Evolutionary conservation across 2,888 invertebrate genomes (phyloP), one percentile per base, ranked within the genome.

Genomic region (Aleiodes leptofemur): DNA sequence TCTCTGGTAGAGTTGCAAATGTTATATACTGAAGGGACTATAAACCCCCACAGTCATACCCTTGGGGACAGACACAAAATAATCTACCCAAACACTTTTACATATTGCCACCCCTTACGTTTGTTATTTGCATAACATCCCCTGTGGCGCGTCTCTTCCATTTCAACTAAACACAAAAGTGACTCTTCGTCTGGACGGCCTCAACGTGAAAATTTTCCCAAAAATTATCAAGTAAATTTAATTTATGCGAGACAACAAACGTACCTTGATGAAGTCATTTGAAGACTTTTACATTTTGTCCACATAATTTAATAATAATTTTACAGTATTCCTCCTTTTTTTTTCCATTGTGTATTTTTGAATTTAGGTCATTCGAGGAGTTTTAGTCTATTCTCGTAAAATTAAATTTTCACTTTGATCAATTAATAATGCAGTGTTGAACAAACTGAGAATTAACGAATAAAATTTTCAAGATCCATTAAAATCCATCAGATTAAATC

Each of bases 61-160:
- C 78, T 74, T 72, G 73, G 43, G 77, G 80, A 64, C 76, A 70
- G 76, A 79, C 77, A 77, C 78, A 74, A 81, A 81, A 79, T 79
- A 79, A 79, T 79, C 76, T 74, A 71, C 78, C 78, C 78, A 78
- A 79, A 79, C 79, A 81, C 79, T 81, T 81, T 81, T 81, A 79
- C 80, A 81, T 81, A 79, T 81, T 81, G 79, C 78, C 57, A 13
- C 57, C 56, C 75, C 79, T 74, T 70, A 72, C 14, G 51, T 74
- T 64, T 64, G 74, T 73, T 74, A 80, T 80, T 80, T 80, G 79
- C 80, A 80, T 79, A 79, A 78, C 79, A 77, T 78, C 80, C 77
- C 73, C 76, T 78, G 79, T 70, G 75, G 76, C 64, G 50, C 72
- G 76, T 68, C 72, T 56, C 13, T 69, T 72, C 66, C 59, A 76